Evolutionary conservation across 2,888 invertebrate species (phyloP).

Genomic region (Chironomus riparius): DNA sequence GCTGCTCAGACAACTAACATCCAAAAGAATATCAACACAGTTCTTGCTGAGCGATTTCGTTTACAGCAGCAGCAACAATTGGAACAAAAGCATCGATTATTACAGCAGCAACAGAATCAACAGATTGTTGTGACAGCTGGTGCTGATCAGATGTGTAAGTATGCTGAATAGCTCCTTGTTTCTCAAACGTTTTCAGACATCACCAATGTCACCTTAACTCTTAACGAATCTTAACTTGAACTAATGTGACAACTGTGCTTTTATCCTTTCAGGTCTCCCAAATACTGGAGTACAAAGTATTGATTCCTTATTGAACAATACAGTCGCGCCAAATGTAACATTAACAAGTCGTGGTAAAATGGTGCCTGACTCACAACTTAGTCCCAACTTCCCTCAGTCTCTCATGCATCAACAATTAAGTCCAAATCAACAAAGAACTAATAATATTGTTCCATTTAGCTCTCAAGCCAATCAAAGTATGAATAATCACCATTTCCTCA

Average conservation of each 20-base stretch:
- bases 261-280: conserved; percentile 33
- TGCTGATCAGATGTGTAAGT: conserved; percentile 37
- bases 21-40: conserved; percentile 35
- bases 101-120: conserved; percentile 73
- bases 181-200: no score
- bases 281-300: conserved; percentile 52
- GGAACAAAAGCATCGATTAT: conserved; percentile 58
- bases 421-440: conserved; percentile 39
- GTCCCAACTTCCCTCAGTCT: conserved; percentile 50
- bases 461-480: conserved; percentile 40
- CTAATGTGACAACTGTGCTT: neutral
- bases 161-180: no score
- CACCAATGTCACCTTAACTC: no score
- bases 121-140: conserved; percentile 65
- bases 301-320: conserved; percentile 73
- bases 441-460: conserved; percentile 35
- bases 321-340: conserved; percentile 77
- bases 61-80: conserved; percentile 37
- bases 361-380: conserved; percentile 52
- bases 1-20: conserved; percentile 18
- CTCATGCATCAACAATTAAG: conserved; percentile 43
- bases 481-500: neutral
- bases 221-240: no score
- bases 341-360: conserved; percentile 58
- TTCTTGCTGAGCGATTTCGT: conserved; percentile 28